A percentile compares a stretch with the other conserved stretches of the same genome.
phyloP scores from a whole-genome alignment of 2,888 invertebrate species.

The Lomographa bimaculata region DNA sequence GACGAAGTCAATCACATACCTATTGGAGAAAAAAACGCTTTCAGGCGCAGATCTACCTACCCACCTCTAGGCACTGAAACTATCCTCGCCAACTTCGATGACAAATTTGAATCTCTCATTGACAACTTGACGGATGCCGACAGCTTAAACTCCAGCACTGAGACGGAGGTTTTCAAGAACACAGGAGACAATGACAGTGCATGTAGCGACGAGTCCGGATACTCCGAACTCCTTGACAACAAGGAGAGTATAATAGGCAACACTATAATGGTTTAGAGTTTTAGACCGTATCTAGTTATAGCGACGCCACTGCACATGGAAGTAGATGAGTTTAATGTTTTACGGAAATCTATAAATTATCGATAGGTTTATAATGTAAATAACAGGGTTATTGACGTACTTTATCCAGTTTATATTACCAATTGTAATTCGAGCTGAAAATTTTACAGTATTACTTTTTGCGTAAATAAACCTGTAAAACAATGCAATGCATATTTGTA shows the following conservation, averaged over 20 bases:
- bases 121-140: constrained; percentile 70
- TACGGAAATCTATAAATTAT: constrained; percentile 19
- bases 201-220: constrained; percentile 95
- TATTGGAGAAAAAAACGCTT: constrained; percentile 74
- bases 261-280: constrained; percentile 69
- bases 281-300: background rate
- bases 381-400: constrained; percentile 56
- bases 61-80: constrained; percentile 65
- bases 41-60: constrained; percentile 71
- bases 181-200: constrained; percentile 89
- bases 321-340: constrained; percentile 19
- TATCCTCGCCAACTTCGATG: constrained; percentile 58
- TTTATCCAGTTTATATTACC: constrained; percentile 45
- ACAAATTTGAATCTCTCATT: constrained; percentile 69
- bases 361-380: constrained; percentile 44
- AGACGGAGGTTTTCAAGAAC: constrained; percentile 77
- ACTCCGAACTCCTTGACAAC: constrained; percentile 89
- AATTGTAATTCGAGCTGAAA: constrained; percentile 18
- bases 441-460: constrained; percentile 4
- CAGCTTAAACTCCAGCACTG: constrained; percentile 65
- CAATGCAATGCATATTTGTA: constrained; percentile 21
- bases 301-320: constrained; percentile 27
- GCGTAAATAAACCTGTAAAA: constrained; percentile 17
- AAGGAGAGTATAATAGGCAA: constrained; percentile 77
- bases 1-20: constrained; percentile 74